Conservation (phyloP, 2,113 vertebrate genomes). For the Tenrec ecaudatus region DNA sequence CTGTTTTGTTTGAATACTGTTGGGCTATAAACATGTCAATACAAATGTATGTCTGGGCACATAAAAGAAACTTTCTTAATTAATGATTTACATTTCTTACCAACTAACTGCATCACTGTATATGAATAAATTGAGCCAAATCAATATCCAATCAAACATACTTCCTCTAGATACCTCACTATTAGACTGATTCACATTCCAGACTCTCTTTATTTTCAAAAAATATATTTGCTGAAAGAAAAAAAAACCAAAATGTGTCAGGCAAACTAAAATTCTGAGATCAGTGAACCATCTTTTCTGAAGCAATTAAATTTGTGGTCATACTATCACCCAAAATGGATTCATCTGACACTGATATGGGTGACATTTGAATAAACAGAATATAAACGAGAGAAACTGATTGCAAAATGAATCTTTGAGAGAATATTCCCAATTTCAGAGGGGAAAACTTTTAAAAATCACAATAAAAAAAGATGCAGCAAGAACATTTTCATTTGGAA, state of each 20-base stretch:
- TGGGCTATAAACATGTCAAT: not conserved
- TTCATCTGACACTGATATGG: not conserved
- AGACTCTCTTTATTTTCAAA: not conserved
- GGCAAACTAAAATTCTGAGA: not conserved
- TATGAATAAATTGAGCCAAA: not conserved
- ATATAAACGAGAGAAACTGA: not conserved
- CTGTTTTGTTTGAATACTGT: not conserved
- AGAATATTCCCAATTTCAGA: conserved; percentile 17
- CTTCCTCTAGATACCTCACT: not conserved
- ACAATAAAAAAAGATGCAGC: not conserved
- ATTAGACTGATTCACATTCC: not conserved
- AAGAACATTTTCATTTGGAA: not conserved
- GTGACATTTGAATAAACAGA: not conserved
- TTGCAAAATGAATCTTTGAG: not conserved
- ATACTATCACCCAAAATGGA: not conserved
- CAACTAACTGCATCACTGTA: not conserved
- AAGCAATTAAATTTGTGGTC: not conserved
- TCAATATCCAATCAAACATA: not conserved
- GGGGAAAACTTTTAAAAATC: conserved; percentile 20
- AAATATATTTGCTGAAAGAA: not conserved
- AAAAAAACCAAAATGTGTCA: not conserved
- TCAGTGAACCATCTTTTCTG: not conserved
- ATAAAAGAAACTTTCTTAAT: not conserved
- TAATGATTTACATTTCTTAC: not conserved
- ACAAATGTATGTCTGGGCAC: not conserved